Base-by-base conservation (phyloP, 2,113 vertebrate species). In the Hiodon alosoides region DNA sequence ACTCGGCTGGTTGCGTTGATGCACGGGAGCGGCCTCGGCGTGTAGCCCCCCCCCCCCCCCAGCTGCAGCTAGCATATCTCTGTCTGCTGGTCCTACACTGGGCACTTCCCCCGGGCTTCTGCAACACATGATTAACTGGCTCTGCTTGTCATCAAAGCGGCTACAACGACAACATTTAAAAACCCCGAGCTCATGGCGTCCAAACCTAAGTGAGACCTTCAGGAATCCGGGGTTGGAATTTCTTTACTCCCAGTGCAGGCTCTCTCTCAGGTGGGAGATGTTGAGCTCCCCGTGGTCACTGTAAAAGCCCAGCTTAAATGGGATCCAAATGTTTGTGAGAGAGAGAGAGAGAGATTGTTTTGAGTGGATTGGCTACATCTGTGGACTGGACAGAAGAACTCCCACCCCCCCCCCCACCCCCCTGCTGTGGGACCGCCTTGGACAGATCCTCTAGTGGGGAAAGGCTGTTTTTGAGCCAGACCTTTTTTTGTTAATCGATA, bases 251-350 rank as follows among this genome's bases (percentile, higher is more conserved):
- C 75, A 76, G 72, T 73, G 46, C 53, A 53, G 67, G 80, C 76
- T 78, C 31, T 31, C 31, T 31, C 31, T 31, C 72, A 79, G 67
- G 68, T 67, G 77, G 69, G 59, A 50, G 79, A 80, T 70, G 73
- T 80, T 77, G 65, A 79, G 61, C 73, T 73, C 59, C 52, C 67
- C 55, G 65, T 80, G 84, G 77, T 71, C 69, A 70, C 66, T 59
- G 61, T 70, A 64, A 68, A 55, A 78, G 79, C 79, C 78, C 66
- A 72, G 71, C 73, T 79, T 82, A 85, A 90, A 89, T 85, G 81
- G 84, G 86, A 87, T 89, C 86, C 89, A 90, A 90, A 90, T 90
- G 90, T 92, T 91, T 88, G 82, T 82, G 67, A 80, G 83, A 88
- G 86, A 78, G 58, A 72, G 85, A 81, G 78, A 75, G 53, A 14